Evolutionary conservation across 2,888 invertebrate genomes (phyloP), one percentile per base, ranked within the genome.

Genomic region (Oscheius sp.): DNA sequence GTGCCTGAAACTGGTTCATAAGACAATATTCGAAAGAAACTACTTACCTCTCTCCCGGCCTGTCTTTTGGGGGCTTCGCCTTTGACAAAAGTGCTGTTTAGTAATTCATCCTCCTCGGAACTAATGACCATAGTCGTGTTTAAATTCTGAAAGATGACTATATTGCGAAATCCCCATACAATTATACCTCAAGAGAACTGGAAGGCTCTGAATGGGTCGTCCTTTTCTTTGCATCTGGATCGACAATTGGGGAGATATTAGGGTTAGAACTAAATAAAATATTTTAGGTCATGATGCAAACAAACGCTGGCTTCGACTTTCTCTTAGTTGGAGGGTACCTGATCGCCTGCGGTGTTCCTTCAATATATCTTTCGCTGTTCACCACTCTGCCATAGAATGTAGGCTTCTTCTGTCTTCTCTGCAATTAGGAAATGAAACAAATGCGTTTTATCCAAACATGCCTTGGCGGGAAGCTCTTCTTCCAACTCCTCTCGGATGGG

Each of bases 61-160:
- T 35, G 68, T 9, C 55, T 29, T 33, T 55, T 68, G 2, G 53
- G 53, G 7, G 33, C 66, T 53, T 53, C 21, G 33, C 13, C 33
- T 62, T 62, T 62, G 32, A 51, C 35, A 53, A 66, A 66, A n/a
- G 66, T 66, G 10, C n/a, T 35, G 37, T 68, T 55, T n/a, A 13
- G 37, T 1, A 9, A 10, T 35, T 62, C 48, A 10, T 63, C 63
- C 5, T 48, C 37, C 13, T 11, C 32, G n/a, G 37, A 21, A 53
- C 33, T 33, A 33, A 55, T 55, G 13, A 53, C 29, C 9, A 53
- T 3, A 0, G 68, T 68, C 33, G 35, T 13, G 9, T 53, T 55
- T 13, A 37, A 37, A 2, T 11, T 13, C 55, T 37, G 42, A 33
- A 11, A 32, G 21, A 51, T 55, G 21, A 21, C 21, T 21, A 21